Evolutionary conservation across 2,797 vertebrate genomes (phyloP).

Genomic region (Kryptolebias ocellatus): DNA sequence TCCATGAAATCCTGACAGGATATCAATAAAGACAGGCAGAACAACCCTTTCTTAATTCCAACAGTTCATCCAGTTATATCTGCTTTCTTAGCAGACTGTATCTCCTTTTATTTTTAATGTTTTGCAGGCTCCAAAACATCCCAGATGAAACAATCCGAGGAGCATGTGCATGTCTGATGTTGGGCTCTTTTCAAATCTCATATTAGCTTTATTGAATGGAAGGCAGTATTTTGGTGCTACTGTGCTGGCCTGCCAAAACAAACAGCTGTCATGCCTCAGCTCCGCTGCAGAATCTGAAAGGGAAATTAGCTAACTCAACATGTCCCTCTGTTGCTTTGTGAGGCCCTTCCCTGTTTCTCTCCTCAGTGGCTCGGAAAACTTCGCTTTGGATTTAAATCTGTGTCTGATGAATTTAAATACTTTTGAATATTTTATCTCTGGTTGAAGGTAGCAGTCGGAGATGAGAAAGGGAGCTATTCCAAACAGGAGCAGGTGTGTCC

Average conservation of each 20-base stretch:
- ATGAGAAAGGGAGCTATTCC: conserved; percentile 11
- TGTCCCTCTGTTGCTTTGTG: conserved; percentile 56
- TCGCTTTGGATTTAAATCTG: conserved; percentile 32
- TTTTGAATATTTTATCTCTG: conserved; percentile 56
- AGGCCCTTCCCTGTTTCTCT: conserved; percentile 26
- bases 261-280: conserved; percentile 75
- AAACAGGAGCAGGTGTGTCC: conserved; percentile 18
- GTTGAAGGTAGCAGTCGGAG: conserved; percentile 33
- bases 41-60: conserved; percentile 2
- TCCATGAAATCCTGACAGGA: neutral
- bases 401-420: conserved; percentile 46
- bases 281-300: conserved; percentile 68
- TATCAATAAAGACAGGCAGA: conserved; percentile 11
- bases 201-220: conserved; percentile 47
- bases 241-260: conserved; percentile 66
- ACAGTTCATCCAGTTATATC: neutral
- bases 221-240: conserved; percentile 46
- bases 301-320: conserved; percentile 72
- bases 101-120: neutral
- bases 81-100: neutral
- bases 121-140: conserved; percentile 9
- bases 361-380: conserved; percentile 28
- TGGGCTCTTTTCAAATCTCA: conserved; percentile 35
- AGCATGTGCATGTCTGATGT: conserved; percentile 18
- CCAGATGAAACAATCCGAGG: conserved; percentile 11